These are phyloP conservation scores for Tachysurus vachellii DNA, from an alignment of 2,113 vertebrate species.

Conservation along the genomic window DNA sequence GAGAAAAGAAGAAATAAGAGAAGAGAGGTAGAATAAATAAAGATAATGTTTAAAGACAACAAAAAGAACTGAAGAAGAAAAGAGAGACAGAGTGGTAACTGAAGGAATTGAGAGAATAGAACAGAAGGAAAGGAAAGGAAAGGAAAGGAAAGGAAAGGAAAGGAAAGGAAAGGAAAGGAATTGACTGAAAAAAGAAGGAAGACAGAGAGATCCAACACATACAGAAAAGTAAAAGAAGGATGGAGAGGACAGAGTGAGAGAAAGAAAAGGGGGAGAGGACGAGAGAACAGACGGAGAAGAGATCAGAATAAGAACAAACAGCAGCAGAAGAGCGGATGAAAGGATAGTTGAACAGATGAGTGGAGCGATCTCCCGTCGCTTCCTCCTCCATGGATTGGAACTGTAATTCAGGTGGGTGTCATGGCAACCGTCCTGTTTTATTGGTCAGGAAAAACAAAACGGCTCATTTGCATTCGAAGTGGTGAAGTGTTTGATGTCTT, in stretches of 20 bases:
- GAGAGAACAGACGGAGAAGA: neutral
- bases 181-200: too few species aligned
- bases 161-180: neutral
- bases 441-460: neutral
- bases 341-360: slow-evolving; percentile 58
- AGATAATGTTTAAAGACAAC: neutral
- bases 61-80: neutral
- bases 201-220: neutral
- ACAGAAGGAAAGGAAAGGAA: neutral
- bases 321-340: neutral
- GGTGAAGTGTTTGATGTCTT: neutral
- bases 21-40: slow-evolving; percentile 9
- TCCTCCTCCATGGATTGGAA: slow-evolving; percentile 68
- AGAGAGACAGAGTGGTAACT: neutral
- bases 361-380: slow-evolving; percentile 51
- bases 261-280: neutral
- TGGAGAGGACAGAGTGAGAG: neutral
- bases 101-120: neutral
- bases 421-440: slow-evolving; percentile 29
- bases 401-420: slow-evolving; percentile 74
- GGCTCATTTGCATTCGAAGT: neutral
- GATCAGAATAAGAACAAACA: neutral
- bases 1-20: neutral
- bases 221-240: neutral
- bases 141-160: slow-evolving; percentile 4